phyloP scores from a whole-genome alignment of 92 coral and sea anemone genomes.

The Palythoa grandis region DNA sequence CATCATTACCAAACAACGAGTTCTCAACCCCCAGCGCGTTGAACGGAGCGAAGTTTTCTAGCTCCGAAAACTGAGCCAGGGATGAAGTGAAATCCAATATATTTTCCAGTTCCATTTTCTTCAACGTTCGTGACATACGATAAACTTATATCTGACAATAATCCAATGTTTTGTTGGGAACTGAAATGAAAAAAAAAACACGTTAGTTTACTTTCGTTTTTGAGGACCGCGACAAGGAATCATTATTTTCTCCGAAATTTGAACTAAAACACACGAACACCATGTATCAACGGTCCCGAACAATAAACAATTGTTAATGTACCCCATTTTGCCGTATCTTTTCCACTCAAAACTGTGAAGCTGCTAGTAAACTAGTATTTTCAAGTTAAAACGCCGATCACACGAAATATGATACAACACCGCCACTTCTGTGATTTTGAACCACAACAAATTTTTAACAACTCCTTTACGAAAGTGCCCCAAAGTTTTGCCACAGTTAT shows the following conservation, averaged over 20 bases:
- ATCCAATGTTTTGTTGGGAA: slow-evolving; percentile 50
- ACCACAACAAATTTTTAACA: background rate
- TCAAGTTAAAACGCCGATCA: too few relatives aligned
- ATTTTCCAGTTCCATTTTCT: slow-evolving; percentile 77
- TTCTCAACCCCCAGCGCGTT: slow-evolving; percentile 35
- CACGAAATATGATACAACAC: background rate
- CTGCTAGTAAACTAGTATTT: background rate
- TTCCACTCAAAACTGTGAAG: background rate
- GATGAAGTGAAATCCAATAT: slow-evolving; percentile 60
- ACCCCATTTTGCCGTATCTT: slow-evolving; percentile 6
- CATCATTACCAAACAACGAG: slow-evolving; percentile 52
- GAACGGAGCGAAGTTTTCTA: slow-evolving; percentile 66
- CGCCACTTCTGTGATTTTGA: background rate
- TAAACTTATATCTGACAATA: slow-evolving; percentile 25
- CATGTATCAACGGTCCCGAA: background rate
- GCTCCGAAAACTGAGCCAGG: slow-evolving; percentile 71
- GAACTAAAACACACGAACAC: background rate
- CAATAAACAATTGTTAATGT: background rate
- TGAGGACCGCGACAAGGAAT: background rate
- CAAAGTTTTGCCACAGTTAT: background rate
- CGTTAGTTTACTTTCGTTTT: slow-evolving; percentile 1
- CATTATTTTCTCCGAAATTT: slow-evolving; percentile 3
- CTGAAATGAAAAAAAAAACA: slow-evolving; percentile 48
- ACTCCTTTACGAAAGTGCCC: background rate
- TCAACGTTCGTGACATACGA: slow-evolving; percentile 81